These are phyloP conservation scores for Heliangelus exortis DNA, from an alignment of 2,797 vertebrate genomes.

Conservation along the genomic window DNA sequence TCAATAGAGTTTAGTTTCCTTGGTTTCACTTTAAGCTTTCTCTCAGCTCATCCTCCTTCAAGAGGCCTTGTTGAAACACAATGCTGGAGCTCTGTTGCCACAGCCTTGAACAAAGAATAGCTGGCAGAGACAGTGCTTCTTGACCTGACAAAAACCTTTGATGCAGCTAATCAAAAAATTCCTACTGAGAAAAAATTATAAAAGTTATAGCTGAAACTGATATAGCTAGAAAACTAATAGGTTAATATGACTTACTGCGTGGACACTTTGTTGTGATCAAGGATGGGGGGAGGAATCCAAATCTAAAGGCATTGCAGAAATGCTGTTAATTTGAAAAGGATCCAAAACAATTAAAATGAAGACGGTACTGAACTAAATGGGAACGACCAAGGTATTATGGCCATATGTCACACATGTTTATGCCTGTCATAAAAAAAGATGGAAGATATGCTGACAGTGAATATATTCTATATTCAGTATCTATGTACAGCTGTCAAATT, in stretches of 20 bases:
- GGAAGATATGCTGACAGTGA: not conserved
- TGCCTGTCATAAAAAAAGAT: not conserved
- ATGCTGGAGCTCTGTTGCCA: not conserved
- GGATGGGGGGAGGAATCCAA: not conserved
- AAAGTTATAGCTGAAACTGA: not conserved
- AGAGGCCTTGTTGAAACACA: conserved; percentile 49
- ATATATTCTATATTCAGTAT: not conserved
- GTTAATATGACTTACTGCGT: not conserved
- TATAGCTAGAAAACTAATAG: not conserved
- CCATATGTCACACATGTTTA: not conserved
- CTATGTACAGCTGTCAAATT: conserved; percentile 12
- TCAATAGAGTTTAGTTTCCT: not conserved
- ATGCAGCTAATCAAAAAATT: conserved; percentile 30
- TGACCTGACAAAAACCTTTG: conserved; percentile 34
- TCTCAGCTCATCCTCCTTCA: conserved; percentile 34
- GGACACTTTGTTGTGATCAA: not conserved
- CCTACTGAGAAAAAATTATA: not conserved
- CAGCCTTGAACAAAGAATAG: conserved; percentile 41
- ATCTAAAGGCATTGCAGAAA: not conserved
- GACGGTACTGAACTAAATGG: not conserved
- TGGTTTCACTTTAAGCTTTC: conserved; percentile 30
- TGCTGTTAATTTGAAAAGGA: conserved; percentile 1
- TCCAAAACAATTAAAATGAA: conserved; percentile 10
- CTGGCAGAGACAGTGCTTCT: not conserved
- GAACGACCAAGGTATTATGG: not conserved